A percentile compares a stretch with the other conserved stretches of the same genome.
Evolutionary conservation across 2,113 vertebrate genomes (phyloP).

Genomic region (Camelus dromedarius): DNA sequence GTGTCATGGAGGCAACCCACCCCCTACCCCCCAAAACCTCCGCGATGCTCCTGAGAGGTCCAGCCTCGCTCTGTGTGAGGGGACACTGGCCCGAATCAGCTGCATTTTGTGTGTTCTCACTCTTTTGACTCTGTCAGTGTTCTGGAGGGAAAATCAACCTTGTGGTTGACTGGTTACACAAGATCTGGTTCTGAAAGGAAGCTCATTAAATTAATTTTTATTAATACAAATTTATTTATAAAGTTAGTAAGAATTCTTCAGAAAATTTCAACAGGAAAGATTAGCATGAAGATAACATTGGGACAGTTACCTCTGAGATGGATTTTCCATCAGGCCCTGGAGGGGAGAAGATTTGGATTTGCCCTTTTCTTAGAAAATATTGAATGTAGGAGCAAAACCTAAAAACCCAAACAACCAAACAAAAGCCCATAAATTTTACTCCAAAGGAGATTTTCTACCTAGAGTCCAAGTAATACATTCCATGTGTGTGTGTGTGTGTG

Average conservation of each 20-base stretch:
- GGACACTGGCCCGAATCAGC: accelerated
- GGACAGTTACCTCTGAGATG: background rate
- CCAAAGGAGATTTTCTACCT: constrained; percentile 13
- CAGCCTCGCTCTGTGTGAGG: background rate
- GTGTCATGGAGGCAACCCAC: background rate
- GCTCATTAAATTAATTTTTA: background rate
- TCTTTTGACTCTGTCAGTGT: background rate
- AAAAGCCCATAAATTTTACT: constrained; percentile 24
- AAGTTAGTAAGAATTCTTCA: constrained; percentile 45
- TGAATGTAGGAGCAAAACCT: background rate
- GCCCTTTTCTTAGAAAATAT: background rate
- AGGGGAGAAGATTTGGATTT: background rate
- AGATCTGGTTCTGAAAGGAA: background rate
- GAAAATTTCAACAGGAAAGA: constrained; percentile 26
- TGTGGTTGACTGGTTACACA: background rate
- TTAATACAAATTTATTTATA: background rate
- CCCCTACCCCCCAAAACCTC: background rate
- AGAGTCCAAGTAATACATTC: background rate
- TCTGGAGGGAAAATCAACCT: background rate
- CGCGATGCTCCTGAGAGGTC: too few relatives aligned
- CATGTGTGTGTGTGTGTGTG: background rate
- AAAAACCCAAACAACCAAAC: background rate
- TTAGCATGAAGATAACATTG: background rate
- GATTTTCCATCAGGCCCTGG: background rate
- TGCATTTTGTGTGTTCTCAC: background rate